Conservation (phyloP, 2,797 vertebrate genomes). For the Cossypha polioptera region DNA sequence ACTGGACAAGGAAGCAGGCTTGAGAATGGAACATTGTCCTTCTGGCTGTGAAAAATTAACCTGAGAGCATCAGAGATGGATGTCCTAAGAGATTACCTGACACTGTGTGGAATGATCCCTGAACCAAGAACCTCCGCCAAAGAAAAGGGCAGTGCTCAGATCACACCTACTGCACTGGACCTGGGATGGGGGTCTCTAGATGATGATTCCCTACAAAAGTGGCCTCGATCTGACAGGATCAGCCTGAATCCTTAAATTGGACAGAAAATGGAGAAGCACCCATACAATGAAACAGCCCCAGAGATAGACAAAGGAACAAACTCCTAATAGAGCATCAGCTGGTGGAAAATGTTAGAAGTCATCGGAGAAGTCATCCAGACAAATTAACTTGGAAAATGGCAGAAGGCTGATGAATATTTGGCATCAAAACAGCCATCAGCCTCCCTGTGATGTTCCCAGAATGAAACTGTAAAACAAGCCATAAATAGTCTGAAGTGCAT, state of each 20-base stretch:
- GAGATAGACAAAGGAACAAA: constrained; percentile 7
- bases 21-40: not conserved
- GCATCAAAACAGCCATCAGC: not conserved
- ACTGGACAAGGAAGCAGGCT: not conserved
- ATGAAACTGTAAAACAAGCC: constrained; percentile 7
- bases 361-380: constrained; percentile 11
- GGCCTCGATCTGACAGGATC: not conserved
- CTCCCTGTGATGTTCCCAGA: constrained; percentile 2
- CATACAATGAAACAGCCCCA: not conserved
- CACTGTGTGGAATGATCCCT: not conserved
- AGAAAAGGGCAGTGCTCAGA: not conserved
- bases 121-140: not conserved
- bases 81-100: not conserved
- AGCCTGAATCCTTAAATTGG: not conserved
- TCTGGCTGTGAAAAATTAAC: not conserved
- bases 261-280: not conserved
- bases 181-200: not conserved
- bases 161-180: not conserved
- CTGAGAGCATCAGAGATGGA: not conserved
- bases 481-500: not conserved
- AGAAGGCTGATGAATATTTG: constrained; percentile 41
- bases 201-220: not conserved
- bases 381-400: constrained; percentile 39
- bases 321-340: not conserved
- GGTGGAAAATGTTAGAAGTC: constrained; percentile 10